Conservation (phyloP, 2,113 vertebrate species). For the Campylomormyrus numenius region DNA sequence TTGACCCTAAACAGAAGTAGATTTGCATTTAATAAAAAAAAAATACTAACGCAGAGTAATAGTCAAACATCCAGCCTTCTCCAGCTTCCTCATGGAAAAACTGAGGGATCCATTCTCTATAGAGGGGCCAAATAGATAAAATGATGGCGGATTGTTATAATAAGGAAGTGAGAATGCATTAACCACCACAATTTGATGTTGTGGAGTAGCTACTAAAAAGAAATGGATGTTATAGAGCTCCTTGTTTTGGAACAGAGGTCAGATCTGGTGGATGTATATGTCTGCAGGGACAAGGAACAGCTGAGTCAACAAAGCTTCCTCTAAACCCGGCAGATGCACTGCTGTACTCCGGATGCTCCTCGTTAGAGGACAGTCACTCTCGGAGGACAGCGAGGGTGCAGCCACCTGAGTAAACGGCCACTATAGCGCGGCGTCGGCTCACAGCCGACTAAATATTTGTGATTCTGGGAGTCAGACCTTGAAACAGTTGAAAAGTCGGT, state of each 20-base stretch:
- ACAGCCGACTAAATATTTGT: conserved; percentile 26
- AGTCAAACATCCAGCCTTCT: not conserved
- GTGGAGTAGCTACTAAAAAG: not conserved
- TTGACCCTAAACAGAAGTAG: not conserved
- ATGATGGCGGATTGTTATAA: not conserved
- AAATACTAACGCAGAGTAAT: not conserved
- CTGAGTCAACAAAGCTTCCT: conserved; percentile 17
- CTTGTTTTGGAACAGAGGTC: not conserved
- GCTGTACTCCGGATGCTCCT: not conserved
- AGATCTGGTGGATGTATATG: not conserved
- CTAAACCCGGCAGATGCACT: too few species aligned
- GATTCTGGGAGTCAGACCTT: not conserved
- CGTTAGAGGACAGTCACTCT: not conserved
- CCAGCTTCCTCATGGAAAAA: not conserved
- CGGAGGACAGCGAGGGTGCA: not conserved
- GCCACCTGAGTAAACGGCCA: conserved; percentile 27
- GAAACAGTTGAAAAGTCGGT: not conserved
- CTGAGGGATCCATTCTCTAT: not conserved
- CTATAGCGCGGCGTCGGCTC: conserved; percentile 31
- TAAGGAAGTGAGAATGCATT: not conserved
- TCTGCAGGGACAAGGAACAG: not conserved
- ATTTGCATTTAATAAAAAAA: not conserved
- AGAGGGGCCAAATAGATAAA: not conserved
- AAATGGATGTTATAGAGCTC: not conserved
- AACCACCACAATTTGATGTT: not conserved